phyloP scores from a whole-genome alignment of 1,140 invertebrate genomes.

The Colletes latitarsis region DNA sequence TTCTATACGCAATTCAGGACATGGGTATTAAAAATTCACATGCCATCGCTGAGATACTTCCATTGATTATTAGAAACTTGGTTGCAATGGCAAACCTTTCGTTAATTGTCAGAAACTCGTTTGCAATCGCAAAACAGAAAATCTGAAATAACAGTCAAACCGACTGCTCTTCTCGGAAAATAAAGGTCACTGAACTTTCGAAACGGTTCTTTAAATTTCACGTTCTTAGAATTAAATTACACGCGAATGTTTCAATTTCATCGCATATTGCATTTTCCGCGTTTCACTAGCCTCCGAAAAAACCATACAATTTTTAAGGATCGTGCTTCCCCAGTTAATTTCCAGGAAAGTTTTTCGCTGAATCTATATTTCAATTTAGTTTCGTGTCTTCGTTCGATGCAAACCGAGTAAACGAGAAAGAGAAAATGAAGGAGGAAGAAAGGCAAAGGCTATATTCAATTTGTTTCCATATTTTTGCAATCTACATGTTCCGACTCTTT shows the following conservation, averaged over 20 bases:
- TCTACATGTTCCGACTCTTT: slow-evolving; percentile 14
- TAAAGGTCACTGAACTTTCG: too few species aligned
- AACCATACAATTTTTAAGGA: slow-evolving; percentile 2
- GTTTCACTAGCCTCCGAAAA: neutral
- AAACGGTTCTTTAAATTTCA: too few species aligned
- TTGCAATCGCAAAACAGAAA: neutral
- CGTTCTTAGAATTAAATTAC: too few species aligned
- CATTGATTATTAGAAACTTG: too few species aligned
- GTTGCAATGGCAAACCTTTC: too few species aligned
- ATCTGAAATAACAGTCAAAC: too few species aligned
- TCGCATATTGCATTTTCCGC: neutral
- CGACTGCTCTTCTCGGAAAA: too few species aligned
- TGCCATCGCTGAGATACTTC: neutral
- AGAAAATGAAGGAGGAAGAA: slow-evolving; percentile 56
- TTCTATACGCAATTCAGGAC: slow-evolving; percentile 10
- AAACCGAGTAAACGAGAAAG: slow-evolving; percentile 65
- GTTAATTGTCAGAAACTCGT: too few species aligned
- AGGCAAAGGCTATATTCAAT: slow-evolving; percentile 63
- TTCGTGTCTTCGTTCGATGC: slow-evolving; percentile 62
- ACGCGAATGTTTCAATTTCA: too few species aligned
- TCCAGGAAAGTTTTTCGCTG: slow-evolving; percentile 69
- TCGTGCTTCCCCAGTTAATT: slow-evolving; percentile 7
- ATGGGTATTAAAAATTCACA: neutral
- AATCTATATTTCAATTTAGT: slow-evolving; percentile 75
- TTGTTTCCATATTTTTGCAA: slow-evolving; percentile 64